Percentiles rank a stretch among this genome's conserved stretches.
Evolutionary conservation across 2,113 vertebrate genomes (phyloP).

Genomic region (Macquaria ambigua): DNA sequence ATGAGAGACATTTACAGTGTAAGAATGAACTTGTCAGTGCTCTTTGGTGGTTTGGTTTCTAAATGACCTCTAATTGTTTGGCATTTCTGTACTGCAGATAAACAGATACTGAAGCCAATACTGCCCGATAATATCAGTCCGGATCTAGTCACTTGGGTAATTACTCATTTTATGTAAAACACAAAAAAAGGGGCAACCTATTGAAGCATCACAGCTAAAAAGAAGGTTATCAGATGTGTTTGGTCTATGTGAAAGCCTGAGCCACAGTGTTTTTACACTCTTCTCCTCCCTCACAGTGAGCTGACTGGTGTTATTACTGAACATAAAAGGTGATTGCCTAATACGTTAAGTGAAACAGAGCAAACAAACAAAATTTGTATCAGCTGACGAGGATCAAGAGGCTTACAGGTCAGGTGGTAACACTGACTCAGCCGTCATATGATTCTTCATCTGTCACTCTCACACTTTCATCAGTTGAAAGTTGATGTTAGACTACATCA

Average conservation of each 20-base stretch:
- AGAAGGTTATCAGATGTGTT: no score
- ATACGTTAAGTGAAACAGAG: background rate
- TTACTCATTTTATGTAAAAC: no score
- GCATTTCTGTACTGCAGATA: no score
- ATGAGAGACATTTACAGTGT: no score
- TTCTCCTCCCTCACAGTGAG: background rate
- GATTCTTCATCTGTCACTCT: conserved; percentile 8
- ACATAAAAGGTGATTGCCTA: background rate
- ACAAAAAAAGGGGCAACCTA: background rate
- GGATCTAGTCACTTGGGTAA: no score
- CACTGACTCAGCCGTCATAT: conserved; percentile 23
- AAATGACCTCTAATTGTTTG: no score
- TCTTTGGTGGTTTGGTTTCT: no score
- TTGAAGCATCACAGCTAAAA: background rate
- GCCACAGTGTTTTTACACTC: background rate
- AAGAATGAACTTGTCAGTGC: no score
- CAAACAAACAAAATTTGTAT: conserved; percentile 23
- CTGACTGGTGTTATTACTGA: background rate
- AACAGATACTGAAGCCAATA: no score
- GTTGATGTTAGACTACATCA: background rate
- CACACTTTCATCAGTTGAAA: background rate
- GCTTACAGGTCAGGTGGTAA: background rate
- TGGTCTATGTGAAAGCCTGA: background rate
- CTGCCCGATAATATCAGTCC: no score
- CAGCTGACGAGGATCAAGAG: conserved; percentile 33